phyloP scores from a whole-genome alignment of 2,888 invertebrate species.

The Drosophila nr. fundita region DNA sequence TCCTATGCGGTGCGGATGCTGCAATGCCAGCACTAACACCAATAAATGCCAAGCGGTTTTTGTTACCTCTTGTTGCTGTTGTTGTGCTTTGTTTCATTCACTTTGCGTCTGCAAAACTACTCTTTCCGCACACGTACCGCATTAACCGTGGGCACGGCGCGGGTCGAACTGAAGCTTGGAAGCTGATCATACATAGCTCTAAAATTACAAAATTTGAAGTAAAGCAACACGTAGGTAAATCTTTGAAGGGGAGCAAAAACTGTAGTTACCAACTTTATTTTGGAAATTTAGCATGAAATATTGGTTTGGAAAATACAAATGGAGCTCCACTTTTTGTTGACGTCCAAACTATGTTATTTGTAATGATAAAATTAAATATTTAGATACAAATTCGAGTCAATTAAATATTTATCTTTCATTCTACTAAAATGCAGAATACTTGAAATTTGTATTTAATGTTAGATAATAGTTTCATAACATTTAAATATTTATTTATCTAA shows the following conservation, averaged over 20 bases:
- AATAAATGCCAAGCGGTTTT: slow-evolving; percentile 60
- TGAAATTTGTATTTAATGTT: background rate
- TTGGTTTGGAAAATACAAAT: background rate
- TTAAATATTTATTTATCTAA: background rate
- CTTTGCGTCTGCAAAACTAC: slow-evolving; percentile 32
- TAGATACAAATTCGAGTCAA: background rate
- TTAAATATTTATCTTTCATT: background rate
- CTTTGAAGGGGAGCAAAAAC: background rate
- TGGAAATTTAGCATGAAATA: background rate
- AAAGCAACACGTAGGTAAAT: background rate
- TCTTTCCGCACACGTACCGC: slow-evolving; percentile 55
- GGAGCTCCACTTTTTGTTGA: background rate
- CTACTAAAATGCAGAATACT: background rate
- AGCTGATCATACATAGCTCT: background rate
- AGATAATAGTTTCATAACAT: background rate
- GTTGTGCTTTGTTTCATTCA: slow-evolving; percentile 42
- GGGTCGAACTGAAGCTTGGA: slow-evolving; percentile 14
- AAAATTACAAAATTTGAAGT: background rate
- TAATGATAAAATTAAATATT: background rate
- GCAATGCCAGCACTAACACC: slow-evolving; percentile 40
- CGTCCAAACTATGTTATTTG: background rate
- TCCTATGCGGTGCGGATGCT: slow-evolving; percentile 38
- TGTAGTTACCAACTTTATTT: background rate
- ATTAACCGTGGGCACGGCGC: slow-evolving; percentile 33
- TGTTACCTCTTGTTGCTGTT: background rate